Base-by-base conservation (phyloP, 37 sponge, comb jelly and placozoan species). In the Aphrocallistes beatrix region DNA sequence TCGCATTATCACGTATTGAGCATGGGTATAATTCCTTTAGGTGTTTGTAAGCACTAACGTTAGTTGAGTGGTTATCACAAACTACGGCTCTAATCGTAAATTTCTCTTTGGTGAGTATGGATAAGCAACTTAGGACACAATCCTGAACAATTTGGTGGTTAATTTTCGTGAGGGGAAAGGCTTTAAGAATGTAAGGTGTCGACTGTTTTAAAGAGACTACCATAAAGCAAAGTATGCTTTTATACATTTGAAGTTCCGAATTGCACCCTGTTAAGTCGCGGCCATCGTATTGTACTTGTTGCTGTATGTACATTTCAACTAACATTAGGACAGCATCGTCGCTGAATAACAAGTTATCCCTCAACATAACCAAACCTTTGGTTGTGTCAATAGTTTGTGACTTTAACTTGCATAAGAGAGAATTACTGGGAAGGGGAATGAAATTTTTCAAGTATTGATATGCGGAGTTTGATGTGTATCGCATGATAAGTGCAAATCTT, bases 311-410 rank as follows among this genome's bases (percentile, higher is more conserved):
- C 75, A 60, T 60, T 60, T 60, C 75, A 60, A 25, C 75, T 60
- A 60, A 60, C 75, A 60, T 25, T 28, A 60, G 75, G 8, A 60
- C 75, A 19, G n/a, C 75, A 60, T 60, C 75, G n/a, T 60, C 34
- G 34, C 75, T 60, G 75, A 60, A 60, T 60, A 28, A 60, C 75
- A 60, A 60, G 75, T 60, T 60, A 60, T 60, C 75, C 75, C 75
- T 60, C 75, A 32, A 60, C n/a, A 30, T 6, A 60, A 19, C 10
- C 34, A 60, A 6, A 60, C 75, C 75, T 60, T 60, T 60, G n/a
- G 28, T 60, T 60, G 75, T 60, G n/a, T 60, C 75, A 60, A 60
- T 13, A 60, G 28, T 28, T 60, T 60, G 75, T 30, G 75, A 60
- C 75, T 60, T 60, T 60, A 60, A 60, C n/a, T 60, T 60, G n/a